Evolutionary conservation across 2,113 vertebrate genomes (phyloP).

Genomic region (Hystrix cristata): DNA sequence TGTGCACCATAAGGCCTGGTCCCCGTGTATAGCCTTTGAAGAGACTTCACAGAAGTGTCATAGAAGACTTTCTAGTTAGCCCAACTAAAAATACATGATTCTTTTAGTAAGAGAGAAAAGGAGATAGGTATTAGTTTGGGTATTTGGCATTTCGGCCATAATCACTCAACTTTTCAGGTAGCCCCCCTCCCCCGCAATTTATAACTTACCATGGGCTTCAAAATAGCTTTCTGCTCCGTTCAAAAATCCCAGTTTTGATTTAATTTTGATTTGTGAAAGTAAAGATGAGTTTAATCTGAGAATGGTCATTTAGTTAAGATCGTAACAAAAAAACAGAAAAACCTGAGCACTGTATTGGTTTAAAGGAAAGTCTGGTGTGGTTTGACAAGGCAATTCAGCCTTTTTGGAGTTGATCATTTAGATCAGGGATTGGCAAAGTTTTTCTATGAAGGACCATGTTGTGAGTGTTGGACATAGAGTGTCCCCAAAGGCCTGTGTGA

Average conservation of each 20-base stretch:
- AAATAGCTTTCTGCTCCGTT: not conserved
- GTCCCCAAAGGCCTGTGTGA: not conserved
- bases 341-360: not conserved
- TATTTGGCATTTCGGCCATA: not conserved
- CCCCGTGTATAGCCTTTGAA: not conserved
- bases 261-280: not conserved
- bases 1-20: not conserved
- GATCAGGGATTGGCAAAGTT: not conserved
- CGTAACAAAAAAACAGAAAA: not conserved
- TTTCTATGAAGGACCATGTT: not conserved
- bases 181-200: not conserved
- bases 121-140: not conserved
- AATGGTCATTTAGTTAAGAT: not conserved
- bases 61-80: not conserved
- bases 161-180: not conserved
- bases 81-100: not conserved
- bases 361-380: not conserved
- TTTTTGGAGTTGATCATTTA: constrained; percentile 1
- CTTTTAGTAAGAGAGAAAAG: not conserved
- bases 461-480: not conserved
- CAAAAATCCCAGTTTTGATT: not conserved
- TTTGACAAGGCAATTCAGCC: not conserved
- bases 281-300: not conserved
- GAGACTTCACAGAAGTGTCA: not conserved
- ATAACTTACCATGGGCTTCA: not conserved